These are phyloP conservation scores for Gymnothorax javanicus DNA, from an alignment of 2,797 vertebrate genomes.

Conservation along the genomic window DNA sequence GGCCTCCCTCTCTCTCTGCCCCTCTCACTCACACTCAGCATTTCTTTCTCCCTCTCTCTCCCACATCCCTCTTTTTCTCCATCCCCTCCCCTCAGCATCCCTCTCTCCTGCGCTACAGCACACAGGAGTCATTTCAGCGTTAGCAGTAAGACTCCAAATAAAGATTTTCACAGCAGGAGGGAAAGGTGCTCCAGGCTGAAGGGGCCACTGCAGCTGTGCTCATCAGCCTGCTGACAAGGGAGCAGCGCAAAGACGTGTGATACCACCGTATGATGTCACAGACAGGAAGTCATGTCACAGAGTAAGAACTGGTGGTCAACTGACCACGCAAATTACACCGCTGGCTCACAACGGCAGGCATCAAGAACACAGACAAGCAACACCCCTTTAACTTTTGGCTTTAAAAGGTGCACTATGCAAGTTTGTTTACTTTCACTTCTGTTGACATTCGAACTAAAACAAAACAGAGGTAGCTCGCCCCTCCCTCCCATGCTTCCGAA, in stretches of 20 bases:
- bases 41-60: not conserved
- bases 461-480: too few relatives aligned
- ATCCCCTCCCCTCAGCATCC: too few relatives aligned
- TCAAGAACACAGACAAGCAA: too few relatives aligned
- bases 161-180: slow-evolving; percentile 56
- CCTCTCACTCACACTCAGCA: not conserved
- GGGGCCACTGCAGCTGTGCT: slow-evolving; percentile 38
- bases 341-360: too few relatives aligned
- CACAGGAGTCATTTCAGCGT: slow-evolving; percentile 40
- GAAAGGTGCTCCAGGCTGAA: slow-evolving; percentile 32
- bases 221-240: not conserved
- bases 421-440: too few relatives aligned
- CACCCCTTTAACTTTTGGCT: too few relatives aligned
- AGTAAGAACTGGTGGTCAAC: not conserved
- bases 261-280: not conserved
- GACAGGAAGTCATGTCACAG: not conserved
- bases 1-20: not conserved
- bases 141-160: slow-evolving; percentile 41
- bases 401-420: too few relatives aligned
- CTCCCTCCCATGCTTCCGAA: too few relatives aligned
- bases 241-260: slow-evolving; percentile 52
- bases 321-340: not conserved
- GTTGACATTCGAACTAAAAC: too few relatives aligned
- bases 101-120: slow-evolving; percentile 29
- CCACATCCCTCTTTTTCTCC: not conserved